Percentiles rank a stretch among this genome's conserved stretches.
These are phyloP conservation scores for Arbacia lixula DNA, from an alignment of 53 echinoderm and acorn worm species.

Conservation along the genomic window DNA sequence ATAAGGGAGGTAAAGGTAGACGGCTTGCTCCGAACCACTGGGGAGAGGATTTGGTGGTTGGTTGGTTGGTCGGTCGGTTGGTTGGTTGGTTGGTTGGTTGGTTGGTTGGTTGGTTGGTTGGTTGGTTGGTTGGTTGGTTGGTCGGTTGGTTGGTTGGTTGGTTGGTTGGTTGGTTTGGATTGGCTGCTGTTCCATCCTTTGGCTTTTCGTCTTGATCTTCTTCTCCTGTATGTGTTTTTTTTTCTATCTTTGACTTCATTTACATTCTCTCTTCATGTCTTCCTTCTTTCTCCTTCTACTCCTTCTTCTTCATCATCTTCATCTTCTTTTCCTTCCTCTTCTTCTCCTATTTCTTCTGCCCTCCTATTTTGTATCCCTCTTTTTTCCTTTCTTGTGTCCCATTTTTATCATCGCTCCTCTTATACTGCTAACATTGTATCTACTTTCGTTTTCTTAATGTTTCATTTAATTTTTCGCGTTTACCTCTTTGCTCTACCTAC, in stretches of 20 bases:
- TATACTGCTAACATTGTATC: not conserved
- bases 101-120: no score
- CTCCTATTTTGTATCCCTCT: not conserved
- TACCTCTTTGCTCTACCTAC: not conserved
- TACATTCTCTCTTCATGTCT: not conserved
- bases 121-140: no score
- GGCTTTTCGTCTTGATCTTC: not conserved
- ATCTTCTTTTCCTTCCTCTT: not conserved
- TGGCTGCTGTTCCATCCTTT: not conserved
- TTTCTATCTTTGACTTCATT: not conserved
- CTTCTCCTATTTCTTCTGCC: not conserved
- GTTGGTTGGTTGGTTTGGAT: no score
- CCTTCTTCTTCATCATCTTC: not conserved
- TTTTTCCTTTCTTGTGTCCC: not conserved
- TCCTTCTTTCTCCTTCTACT: not conserved
- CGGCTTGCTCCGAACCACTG: no score
- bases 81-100: no score
- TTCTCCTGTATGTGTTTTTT: not conserved
- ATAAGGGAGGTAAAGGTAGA: slow-evolving; percentile 12
- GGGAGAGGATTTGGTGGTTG: not conserved
- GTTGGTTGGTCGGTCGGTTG: no score
- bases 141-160: no score
- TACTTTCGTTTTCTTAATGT: not conserved
- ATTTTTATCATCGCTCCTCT: not conserved
- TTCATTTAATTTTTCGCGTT: not conserved